A percentile compares a stretch with the other conserved stretches of the same genome.
phyloP scores from a whole-genome alignment of 2,113 vertebrate species.

The Sula dactylatra region DNA sequence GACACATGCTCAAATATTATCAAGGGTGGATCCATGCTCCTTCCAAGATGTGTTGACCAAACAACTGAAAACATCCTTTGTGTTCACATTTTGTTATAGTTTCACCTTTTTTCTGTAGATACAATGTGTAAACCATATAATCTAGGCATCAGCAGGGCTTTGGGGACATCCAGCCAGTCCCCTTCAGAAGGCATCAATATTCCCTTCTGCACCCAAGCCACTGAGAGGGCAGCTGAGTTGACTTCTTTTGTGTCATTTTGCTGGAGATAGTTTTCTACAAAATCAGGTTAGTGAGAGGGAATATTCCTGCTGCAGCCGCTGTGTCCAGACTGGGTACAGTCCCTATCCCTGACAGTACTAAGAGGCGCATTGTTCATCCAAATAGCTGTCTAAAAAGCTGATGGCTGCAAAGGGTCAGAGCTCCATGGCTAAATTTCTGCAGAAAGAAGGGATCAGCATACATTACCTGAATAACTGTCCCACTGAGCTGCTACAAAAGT shows the following conservation, averaged over 20 bases:
- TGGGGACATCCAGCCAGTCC: background rate
- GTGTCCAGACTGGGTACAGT: fast-evolving
- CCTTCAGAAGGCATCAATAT: background rate
- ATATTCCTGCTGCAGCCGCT: fast-evolving
- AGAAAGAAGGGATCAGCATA: background rate
- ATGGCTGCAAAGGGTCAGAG: background rate
- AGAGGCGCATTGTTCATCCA: background rate
- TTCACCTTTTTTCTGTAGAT: background rate
- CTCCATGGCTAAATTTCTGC: background rate
- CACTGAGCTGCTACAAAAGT: background rate
- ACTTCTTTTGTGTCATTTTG: background rate
- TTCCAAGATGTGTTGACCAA: background rate
- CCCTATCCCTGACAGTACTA: background rate
- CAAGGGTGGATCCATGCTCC: background rate
- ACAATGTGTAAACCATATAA: background rate
- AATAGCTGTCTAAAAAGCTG: background rate
- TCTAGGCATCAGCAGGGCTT: background rate
- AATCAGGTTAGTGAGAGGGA: background rate
- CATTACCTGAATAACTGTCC: background rate
- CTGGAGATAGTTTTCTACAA: background rate
- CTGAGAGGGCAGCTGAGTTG: background rate
- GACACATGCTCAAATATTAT: background rate
- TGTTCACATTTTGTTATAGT: background rate
- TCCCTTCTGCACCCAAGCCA: background rate
- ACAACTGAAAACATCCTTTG: background rate